Evolutionary conservation across 2,888 invertebrate genomes (phyloP), one percentile per base, ranked within the genome.

Genomic region (Rambutsinella grinnellia): DNA sequence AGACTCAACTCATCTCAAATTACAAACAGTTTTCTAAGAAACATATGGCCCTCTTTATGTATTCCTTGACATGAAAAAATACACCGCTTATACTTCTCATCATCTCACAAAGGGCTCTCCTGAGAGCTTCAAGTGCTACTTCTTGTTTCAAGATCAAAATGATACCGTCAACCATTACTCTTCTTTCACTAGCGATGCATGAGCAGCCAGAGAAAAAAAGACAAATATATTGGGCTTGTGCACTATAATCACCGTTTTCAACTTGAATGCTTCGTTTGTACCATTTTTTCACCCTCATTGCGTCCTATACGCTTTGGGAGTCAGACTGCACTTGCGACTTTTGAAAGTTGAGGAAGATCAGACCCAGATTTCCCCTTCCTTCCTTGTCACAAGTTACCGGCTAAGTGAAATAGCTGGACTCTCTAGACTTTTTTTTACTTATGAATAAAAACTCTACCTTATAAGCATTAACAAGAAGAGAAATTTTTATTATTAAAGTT

Each of bases 1-100:
- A n/a, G n/a, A n/a, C n/a, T n/a, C n/a, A n/a, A 8, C 36, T 51
- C 71, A 58, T 67, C 74, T 74, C 67, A 49, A 74, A 74, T 74
- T 74, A 67, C 74, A 74, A 46, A 66, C 19, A 28, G 44, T 44
- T 61, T 70, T 74, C 67, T 27, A 21, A 62, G 74, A 61, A 74
- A 61, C 74, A 74, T 51, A 67, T 74, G 74, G 74, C 67, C 66
- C 23, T 62, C 51, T n/a, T 53, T 58, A 28, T 24, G 44, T 17
- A 10, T 46, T 49, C 51, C 49, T 46, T 49, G 49, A 26, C 24
- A 51, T 23, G 28, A 8, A 54, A 54, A 54, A 15, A 23, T 17
- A 47, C 13, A 23, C 49, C 49, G 49, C 19, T 28, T 54, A n/a
- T 46, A 19, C 56, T 68, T 53, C 24, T 19, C 28, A 15, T 28